These are phyloP conservation scores for Hemaris fuciformis DNA, from an alignment of 2,888 invertebrate species.

Conservation along the genomic window DNA sequence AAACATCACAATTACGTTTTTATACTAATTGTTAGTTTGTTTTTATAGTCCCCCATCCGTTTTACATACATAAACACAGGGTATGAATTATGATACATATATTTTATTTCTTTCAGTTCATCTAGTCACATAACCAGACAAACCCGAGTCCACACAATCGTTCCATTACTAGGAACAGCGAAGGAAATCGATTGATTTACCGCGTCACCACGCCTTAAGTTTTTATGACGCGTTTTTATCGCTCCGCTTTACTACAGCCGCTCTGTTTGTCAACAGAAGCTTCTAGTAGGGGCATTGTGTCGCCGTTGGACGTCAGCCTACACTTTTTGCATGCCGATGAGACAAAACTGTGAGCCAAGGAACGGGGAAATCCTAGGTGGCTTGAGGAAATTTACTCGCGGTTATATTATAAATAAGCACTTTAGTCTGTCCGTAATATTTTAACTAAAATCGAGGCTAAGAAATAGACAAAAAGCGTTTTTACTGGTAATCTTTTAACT, in stretches of 20 bases:
- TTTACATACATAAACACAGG: too few relatives aligned
- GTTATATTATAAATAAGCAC: too few relatives aligned
- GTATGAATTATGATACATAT: too few relatives aligned
- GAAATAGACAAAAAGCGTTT: too few relatives aligned
- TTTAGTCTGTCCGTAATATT: too few relatives aligned
- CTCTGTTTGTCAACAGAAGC: not conserved
- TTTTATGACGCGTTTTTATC: not conserved
- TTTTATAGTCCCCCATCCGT: too few relatives aligned
- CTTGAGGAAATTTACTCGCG: not conserved
- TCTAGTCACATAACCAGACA: not conserved
- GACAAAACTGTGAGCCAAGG: not conserved
- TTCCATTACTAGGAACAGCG: not conserved
- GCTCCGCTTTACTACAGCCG: not conserved
- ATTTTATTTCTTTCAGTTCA: too few relatives aligned
- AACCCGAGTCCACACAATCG: not conserved
- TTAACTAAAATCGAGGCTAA: too few relatives aligned
- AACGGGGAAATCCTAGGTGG: not conserved
- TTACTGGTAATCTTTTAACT: too few relatives aligned
- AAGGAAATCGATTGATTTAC: not conserved
- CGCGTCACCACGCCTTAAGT: not conserved
- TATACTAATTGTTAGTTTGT: too few relatives aligned
- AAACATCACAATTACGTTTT: too few relatives aligned
- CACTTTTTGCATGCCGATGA: conserved; percentile 6
- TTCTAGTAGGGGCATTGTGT: conserved; percentile 6
- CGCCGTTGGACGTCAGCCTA: not conserved